A percentile compares a stretch with the other conserved stretches of the same genome.
Conservation (phyloP, 2,797 vertebrate genomes). For the Threskiornis aethiopicus region DNA sequence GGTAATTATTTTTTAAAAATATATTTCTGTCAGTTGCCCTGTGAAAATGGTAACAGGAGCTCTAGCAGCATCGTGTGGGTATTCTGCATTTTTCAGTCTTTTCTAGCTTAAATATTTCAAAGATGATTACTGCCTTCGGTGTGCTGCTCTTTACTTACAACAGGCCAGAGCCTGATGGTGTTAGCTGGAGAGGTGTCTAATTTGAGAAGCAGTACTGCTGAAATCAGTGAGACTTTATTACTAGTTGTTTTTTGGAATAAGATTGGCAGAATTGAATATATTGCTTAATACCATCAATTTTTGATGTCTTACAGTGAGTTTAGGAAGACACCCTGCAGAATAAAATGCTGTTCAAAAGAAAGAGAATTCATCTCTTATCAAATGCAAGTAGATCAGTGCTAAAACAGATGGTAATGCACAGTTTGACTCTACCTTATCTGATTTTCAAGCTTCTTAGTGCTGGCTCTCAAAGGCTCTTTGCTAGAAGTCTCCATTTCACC, state of each 20-base stretch:
- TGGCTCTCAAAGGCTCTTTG: background rate
- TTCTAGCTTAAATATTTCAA: background rate
- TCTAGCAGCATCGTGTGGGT: background rate
- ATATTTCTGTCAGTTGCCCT: background rate
- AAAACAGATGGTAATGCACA: conserved; percentile 23
- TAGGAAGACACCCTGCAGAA: background rate
- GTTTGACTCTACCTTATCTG: background rate
- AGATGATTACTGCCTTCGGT: background rate
- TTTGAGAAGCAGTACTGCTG: background rate
- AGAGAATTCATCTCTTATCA: background rate
- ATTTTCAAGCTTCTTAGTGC: background rate
- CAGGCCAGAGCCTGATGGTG: rapidly evolving
- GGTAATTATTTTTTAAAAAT: background rate
- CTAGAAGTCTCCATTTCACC: background rate
- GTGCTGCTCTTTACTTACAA: background rate
- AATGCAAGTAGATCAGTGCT: background rate
- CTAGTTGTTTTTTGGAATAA: background rate
- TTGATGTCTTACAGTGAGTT: rapidly evolving
- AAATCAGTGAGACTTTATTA: background rate
- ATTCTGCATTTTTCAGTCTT: background rate
- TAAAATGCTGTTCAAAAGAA: background rate
- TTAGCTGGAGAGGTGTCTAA: background rate
- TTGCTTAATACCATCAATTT: background rate
- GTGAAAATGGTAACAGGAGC: background rate
- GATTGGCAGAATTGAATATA: background rate